Conservation (phyloP, 2,113 vertebrate genomes). For the Gnathonemus longibarbis region DNA sequence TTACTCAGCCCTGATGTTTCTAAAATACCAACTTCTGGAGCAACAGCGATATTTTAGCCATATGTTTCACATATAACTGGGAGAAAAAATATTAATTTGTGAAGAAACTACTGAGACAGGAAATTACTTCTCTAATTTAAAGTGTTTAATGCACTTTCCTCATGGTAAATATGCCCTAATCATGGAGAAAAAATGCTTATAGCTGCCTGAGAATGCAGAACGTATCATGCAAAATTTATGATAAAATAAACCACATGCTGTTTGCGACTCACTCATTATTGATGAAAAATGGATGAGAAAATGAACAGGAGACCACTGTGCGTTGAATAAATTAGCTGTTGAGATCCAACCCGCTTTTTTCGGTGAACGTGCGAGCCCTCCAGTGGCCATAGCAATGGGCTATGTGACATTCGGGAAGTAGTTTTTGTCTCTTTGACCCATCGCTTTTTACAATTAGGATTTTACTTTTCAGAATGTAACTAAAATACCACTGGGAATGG, state of each 20-base stretch:
- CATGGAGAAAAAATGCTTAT: not conserved
- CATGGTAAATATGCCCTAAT: not conserved
- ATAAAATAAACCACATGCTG: conserved; percentile 42
- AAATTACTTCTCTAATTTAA: not conserved
- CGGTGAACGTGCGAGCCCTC: not conserved
- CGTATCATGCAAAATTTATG: conserved; percentile 47
- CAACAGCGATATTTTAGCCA: not conserved
- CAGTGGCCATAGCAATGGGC: not conserved
- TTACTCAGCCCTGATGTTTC: not conserved
- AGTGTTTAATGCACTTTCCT: not conserved
- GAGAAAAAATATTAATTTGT: not conserved
- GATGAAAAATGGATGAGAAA: conserved; percentile 56
- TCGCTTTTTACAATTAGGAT: not conserved
- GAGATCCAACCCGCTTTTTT: conserved; percentile 16
- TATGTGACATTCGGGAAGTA: not conserved
- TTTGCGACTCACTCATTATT: conserved; percentile 45
- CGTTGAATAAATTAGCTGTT: conserved; percentile 50
- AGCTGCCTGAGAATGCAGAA: conserved; percentile 29
- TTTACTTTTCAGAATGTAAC: not conserved
- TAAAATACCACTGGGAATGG: not conserved
- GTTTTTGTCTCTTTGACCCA: not conserved
- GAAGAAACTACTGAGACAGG: not conserved
- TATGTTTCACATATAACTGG: not conserved
- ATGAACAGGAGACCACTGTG: conserved; percentile 37
- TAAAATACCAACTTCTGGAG: not conserved